These are phyloP conservation scores for Cladopsammia gracilis DNA, from an alignment of 64 coral and sea anemone species.

Conservation along the genomic window DNA sequence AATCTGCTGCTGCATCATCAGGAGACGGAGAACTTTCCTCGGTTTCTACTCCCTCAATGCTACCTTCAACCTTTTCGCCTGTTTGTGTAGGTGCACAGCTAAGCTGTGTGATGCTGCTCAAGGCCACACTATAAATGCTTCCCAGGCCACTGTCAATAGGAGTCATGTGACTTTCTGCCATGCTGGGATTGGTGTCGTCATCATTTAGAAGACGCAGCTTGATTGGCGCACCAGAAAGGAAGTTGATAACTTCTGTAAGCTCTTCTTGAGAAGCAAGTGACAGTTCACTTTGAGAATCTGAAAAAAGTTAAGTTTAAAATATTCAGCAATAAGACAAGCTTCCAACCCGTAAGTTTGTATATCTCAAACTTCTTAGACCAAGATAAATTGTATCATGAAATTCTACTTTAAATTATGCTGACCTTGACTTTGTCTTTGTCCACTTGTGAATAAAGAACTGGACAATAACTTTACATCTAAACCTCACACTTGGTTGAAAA, in stretches of 20 bases:
- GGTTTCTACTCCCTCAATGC: neutral
- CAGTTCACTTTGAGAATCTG: constrained; percentile 92
- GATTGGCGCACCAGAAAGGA: constrained; percentile 88
- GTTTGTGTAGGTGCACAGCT: neutral
- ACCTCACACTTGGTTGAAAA: too few species aligned
- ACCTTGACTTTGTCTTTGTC: too few species aligned
- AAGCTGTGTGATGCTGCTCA: constrained; percentile 68
- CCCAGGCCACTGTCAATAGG: constrained; percentile 95
- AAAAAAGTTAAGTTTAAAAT: neutral
- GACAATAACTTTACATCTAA: too few species aligned
- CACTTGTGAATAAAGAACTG: too few species aligned
- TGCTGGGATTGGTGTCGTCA: constrained; percentile 71
- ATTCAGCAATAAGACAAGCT: neutral
- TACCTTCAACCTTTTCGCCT: neutral
- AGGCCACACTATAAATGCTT: constrained; percentile 80
- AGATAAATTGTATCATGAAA: too few species aligned
- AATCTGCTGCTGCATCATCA: neutral
- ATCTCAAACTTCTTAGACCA: too few species aligned
- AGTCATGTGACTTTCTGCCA: constrained; percentile 79
- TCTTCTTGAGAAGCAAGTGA: constrained; percentile 97
- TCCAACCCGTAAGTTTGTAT: too few species aligned
- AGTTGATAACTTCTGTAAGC: constrained; percentile 96
- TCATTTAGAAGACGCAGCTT: constrained; percentile 50
- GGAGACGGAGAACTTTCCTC: neutral
- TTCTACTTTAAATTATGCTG: too few species aligned